Percentiles rank a stretch among this genome's conserved stretches.
phyloP scores from a whole-genome alignment of 2,888 invertebrate species.

The Tuberolachnus salignus region DNA sequence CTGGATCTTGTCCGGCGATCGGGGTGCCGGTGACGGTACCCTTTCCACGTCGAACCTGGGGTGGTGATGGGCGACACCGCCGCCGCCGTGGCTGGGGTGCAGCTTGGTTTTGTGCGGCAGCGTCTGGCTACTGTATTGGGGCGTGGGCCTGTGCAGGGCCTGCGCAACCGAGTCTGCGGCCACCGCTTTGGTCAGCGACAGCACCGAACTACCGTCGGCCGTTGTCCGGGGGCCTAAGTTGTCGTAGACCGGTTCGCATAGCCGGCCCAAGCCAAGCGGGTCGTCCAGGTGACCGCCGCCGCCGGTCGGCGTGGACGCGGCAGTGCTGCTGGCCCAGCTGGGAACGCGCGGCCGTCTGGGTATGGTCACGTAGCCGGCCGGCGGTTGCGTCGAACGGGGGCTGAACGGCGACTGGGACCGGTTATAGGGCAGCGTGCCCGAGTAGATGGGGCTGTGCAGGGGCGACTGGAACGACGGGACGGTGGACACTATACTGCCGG shows the following conservation, averaged over 20 bases:
- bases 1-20: constrained; percentile 8
- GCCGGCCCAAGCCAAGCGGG: constrained; percentile 64
- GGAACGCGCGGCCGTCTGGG: constrained; percentile 82
- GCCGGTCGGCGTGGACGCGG: constrained; percentile 66
- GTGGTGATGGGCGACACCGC: constrained; percentile 23
- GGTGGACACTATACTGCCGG: constrained; percentile 82
- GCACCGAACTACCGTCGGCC: constrained; percentile 74
- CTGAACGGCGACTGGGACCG: constrained; percentile 78
- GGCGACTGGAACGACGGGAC: constrained; percentile 71
- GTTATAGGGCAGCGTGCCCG: constrained; percentile 80
- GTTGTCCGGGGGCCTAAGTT: constrained; percentile 84
- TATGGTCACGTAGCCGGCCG: constrained; percentile 79
- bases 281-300: constrained; percentile 58
- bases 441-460: constrained; percentile 64
- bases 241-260: constrained; percentile 79
- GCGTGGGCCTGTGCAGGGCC: constrained; percentile 49
- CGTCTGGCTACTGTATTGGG: constrained; percentile 57
- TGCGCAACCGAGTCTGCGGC: constrained; percentile 54
- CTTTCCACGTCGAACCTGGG: neutral
- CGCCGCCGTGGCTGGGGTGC: constrained; percentile 13
- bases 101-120: constrained; percentile 57
- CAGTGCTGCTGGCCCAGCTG: constrained; percentile 73
- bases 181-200: constrained; percentile 57
- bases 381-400: constrained; percentile 15
- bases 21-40: constrained; percentile 1